Evolutionary conservation across 2,797 vertebrate genomes (phyloP).

Genomic region (Onychomys leucogaster): DNA sequence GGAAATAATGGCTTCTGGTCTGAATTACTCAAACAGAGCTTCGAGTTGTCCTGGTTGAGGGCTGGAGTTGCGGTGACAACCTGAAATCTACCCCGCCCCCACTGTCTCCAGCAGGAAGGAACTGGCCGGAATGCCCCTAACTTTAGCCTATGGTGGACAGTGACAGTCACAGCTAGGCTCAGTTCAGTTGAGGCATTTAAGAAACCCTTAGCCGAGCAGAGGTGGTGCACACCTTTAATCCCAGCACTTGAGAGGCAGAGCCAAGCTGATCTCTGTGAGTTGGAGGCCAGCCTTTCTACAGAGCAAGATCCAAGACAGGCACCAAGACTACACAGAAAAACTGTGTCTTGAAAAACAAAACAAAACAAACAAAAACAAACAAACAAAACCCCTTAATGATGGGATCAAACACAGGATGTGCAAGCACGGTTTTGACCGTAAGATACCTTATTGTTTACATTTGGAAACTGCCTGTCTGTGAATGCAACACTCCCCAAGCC

Average conservation of each 20-base stretch:
- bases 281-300: no score
- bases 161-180: not conserved
- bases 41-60: conserved; percentile 45
- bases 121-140: not conserved
- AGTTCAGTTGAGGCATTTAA: not conserved
- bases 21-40: conserved; percentile 66
- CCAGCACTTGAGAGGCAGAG: no score
- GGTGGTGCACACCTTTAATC: no score
- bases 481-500: not conserved
- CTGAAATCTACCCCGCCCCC: not conserved
- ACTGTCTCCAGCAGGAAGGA: not conserved
- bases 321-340: no score
- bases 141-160: not conserved
- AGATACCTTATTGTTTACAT: not conserved
- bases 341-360: no score
- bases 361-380: no score
- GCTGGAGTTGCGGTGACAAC: not conserved
- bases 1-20: conserved; percentile 75
- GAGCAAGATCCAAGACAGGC: no score
- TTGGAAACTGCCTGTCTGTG: not conserved
- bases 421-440: not conserved
- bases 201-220: not conserved
- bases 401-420: not conserved
- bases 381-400: not conserved
- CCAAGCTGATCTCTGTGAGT: no score